A percentile compares a stretch with the other conserved stretches of the same genome.
Evolutionary conservation across 2,113 vertebrate species (phyloP).

Genomic region (Benitochromis conjunctus): DNA sequence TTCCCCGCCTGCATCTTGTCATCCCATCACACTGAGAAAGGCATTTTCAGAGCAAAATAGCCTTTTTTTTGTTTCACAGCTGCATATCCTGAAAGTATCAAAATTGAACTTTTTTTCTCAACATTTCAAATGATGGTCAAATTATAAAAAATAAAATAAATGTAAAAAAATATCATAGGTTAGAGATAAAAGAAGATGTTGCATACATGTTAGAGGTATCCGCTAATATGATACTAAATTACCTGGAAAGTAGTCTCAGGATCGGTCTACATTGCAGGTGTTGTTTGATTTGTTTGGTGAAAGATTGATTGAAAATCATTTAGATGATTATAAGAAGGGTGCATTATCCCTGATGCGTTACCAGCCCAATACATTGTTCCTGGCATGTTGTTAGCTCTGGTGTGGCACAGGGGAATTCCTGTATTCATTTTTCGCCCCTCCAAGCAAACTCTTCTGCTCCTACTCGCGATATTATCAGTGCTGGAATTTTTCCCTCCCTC

Average conservation of each 20-base stretch:
- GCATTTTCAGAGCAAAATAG: not conserved
- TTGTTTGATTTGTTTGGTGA: not conserved
- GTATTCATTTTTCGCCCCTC: not conserved
- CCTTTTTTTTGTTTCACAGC: not conserved
- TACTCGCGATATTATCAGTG: not conserved
- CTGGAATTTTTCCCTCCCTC: constrained; percentile 1
- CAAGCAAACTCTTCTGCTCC: not conserved
- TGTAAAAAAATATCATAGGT: not conserved
- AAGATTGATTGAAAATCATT: not conserved
- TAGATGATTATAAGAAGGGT: not conserved
- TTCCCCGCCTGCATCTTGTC: not conserved
- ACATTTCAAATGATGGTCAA: not conserved
- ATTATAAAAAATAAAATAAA: not conserved
- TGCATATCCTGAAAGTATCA: not conserved
- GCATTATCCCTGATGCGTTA: not conserved
- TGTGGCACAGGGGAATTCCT: constrained; percentile 19
- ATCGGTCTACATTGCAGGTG: not conserved
- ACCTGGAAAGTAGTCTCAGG: not conserved
- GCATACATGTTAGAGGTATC: not conserved
- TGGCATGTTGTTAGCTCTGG: constrained; percentile 1
- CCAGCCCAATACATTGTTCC: not conserved
- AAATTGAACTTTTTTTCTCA: not conserved
- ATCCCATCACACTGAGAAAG: not conserved
- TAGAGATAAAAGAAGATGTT: not conserved
- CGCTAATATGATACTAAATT: not conserved